A percentile compares a stretch with the other conserved stretches of the same genome.
Conservation (phyloP, 1,140 invertebrate species). For the Riptortus pedestris region DNA sequence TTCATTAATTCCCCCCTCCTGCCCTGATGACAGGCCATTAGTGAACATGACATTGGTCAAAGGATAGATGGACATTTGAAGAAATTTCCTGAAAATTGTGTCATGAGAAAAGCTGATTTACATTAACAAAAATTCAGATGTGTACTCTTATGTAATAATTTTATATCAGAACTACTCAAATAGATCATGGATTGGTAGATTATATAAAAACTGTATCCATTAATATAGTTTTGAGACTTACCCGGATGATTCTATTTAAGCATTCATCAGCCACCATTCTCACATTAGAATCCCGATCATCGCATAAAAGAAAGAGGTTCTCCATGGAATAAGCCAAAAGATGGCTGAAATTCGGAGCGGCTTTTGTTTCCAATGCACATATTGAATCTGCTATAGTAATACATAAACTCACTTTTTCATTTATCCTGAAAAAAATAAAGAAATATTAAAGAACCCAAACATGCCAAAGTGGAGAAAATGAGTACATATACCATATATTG, state of each 20-base stretch:
- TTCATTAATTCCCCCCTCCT: no score
- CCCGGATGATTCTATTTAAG: conserved; percentile 65
- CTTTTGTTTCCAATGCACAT: conserved; percentile 44
- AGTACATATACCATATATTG: no score
- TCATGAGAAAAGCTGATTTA: no score
- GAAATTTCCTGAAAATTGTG: no score
- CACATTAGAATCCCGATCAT: conserved; percentile 67
- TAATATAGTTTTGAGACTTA: not conserved
- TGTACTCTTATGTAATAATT: no score
- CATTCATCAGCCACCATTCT: conserved; percentile 69
- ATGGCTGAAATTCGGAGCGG: conserved; percentile 50
- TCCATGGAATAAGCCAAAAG: conserved; percentile 59
- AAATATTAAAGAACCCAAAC: not conserved
- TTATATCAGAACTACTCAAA: no score
- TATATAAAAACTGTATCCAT: not conserved
- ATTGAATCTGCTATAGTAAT: conserved; percentile 56
- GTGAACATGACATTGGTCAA: no score
- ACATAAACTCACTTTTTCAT: conserved; percentile 60
- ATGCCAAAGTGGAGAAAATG: no score
- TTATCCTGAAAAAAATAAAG: conserved; percentile 42
- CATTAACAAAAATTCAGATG: no score
- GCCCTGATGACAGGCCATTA: no score
- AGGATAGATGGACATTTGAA: no score
- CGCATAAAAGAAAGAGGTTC: conserved; percentile 56
- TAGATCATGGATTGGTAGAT: no score